Evolutionary conservation across 2,888 invertebrate genomes (phyloP), one percentile per base, ranked within the genome.

Genomic region (Agrochola litura): DNA sequence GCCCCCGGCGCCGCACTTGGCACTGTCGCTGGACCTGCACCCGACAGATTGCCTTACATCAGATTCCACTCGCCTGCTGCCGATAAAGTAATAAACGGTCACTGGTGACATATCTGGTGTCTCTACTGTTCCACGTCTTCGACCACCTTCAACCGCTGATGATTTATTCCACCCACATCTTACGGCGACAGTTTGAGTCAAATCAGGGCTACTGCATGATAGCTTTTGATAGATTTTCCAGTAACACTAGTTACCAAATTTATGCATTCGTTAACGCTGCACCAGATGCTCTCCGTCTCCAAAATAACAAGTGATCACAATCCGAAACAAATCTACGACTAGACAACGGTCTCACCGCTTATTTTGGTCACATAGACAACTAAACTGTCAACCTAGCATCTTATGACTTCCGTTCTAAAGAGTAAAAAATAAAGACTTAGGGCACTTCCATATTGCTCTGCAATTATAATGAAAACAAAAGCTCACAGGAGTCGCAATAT

Each of bases 21-120:
- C 97, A 90, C 97, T 97, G 95, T 97, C 97, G 92, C 97, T 97
- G 90, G 97, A 97, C 94, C 97, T 97, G 94, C 83, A 87, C 88
- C 87, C 79, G 83, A 87, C 73, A 87, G 81, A 83, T 64, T 81
- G 80, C 85, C 88, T 89, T 89, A 86, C 86, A 89, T 88, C 84
- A 86, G 76, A 79, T 84, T 89, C 80, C 82, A 86, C 72, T 89
- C 82, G 86, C 88, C 81, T 84, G 89, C 87, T 87, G 88, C 75
- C 89, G 64, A 88, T 82, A 85, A 86, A 86, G 75, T 86, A 74
- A 77, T 68, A 77, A 70, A 66, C 37, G 30, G 30, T 81, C 71
- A 87, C 58, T 64, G 19, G 22, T 68, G 25, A 76, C 46, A 56
- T 52, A 61, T 56, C 22, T 73, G 58, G 43, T 43, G 8, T 19